Percentiles rank a stretch among this genome's conserved stretches.
These are phyloP conservation scores for Ferdinandea cuprea DNA, from an alignment of 2,888 invertebrate genomes.

Conservation along the genomic window DNA sequence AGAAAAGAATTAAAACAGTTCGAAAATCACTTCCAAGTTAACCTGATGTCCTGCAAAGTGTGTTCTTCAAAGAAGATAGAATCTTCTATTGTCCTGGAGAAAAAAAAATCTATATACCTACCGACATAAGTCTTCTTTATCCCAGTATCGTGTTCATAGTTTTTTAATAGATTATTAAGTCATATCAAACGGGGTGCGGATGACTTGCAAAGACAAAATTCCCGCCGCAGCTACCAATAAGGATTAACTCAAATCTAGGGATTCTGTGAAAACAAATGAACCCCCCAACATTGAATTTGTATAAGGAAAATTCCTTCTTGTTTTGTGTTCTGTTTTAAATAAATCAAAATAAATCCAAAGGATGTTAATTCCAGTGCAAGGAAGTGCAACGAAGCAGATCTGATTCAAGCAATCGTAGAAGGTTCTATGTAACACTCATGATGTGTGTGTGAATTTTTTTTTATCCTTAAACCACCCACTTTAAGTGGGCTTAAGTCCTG, in stretches of 20 bases:
- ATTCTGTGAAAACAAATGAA: constrained; percentile 32
- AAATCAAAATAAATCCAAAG: too few relatives aligned
- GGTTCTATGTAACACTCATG: constrained; percentile 24
- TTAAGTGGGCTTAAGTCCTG: constrained; percentile 43
- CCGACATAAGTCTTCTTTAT: neutral
- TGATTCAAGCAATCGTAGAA: constrained; percentile 34
- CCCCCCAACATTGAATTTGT: constrained; percentile 11
- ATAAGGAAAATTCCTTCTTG: neutral
- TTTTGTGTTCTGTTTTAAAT: too few relatives aligned
- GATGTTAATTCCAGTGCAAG: constrained; percentile 40
- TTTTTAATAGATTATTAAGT: neutral
- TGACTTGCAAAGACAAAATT: constrained; percentile 1
- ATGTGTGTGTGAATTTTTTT: constrained; percentile 18
- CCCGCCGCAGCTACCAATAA: neutral
- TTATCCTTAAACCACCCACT: constrained; percentile 50
- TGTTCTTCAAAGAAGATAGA: constrained; percentile 14
- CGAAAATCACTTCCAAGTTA: constrained; percentile 52
- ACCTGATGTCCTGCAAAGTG: constrained; percentile 47
- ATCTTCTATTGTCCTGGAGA: constrained; percentile 30
- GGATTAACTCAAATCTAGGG: constrained; percentile 2
- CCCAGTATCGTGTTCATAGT: constrained; percentile 12
- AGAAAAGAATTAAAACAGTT: constrained; percentile 49
- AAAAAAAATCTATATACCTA: constrained; percentile 13
- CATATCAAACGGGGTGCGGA: constrained; percentile 13
- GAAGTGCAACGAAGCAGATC: constrained; percentile 64